Percentiles rank a stretch among this genome's conserved stretches.
These are phyloP conservation scores for Mus pahari DNA, from an alignment of 2,113 vertebrate species.

Conservation along the genomic window DNA sequence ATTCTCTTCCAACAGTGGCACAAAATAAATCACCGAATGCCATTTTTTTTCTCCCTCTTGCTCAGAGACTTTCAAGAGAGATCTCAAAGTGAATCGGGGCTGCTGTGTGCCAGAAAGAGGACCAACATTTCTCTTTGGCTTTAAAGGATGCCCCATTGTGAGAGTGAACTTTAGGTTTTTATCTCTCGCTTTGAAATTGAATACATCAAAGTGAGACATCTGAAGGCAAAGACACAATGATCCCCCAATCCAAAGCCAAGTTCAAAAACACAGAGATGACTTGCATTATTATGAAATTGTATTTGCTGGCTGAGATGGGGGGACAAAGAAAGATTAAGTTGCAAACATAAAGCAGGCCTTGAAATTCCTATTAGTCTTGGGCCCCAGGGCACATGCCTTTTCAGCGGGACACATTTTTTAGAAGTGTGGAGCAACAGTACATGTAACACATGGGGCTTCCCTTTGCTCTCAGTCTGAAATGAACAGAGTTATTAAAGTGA, in stretches of 20 bases:
- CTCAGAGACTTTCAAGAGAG: conserved; percentile 73
- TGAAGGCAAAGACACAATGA: conserved; percentile 83
- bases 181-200: conserved; percentile 77
- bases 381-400: conserved; percentile 84
- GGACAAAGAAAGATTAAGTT: conserved; percentile 86
- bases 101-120: conserved; percentile 77
- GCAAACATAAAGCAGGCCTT: conserved; percentile 87
- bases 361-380: conserved; percentile 87
- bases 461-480: conserved; percentile 74
- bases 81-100: conserved; percentile 78
- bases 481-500: conserved; percentile 68
- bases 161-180: conserved; percentile 82
- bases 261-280: conserved; percentile 85
- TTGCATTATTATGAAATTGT: conserved; percentile 87
- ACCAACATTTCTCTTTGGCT: conserved; percentile 78
- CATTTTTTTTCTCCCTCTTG: conserved; percentile 53
- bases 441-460: conserved; percentile 35
- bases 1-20: conserved; percentile 45
- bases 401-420: conserved; percentile 82
- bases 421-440: conserved; percentile 75
- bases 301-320: conserved; percentile 83
- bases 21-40: conserved; percentile 64
- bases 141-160: conserved; percentile 78
- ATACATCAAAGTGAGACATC: conserved; percentile 83
- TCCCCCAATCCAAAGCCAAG: conserved; percentile 80